Evolutionary conservation across 2,797 vertebrate genomes (phyloP).

Genomic region (Gouania willdenowi): DNA sequence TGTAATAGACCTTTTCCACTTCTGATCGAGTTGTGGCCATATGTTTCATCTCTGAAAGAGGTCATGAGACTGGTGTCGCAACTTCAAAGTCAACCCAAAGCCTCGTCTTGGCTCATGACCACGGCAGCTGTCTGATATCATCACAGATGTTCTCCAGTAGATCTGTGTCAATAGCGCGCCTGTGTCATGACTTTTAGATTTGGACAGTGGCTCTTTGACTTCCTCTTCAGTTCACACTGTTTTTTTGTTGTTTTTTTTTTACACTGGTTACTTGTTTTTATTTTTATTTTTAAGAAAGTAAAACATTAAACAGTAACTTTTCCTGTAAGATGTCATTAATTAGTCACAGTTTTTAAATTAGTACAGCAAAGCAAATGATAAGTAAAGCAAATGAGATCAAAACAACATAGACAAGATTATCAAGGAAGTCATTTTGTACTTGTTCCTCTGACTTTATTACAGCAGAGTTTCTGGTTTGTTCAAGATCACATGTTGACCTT

Average conservation of each 20-base stretch:
- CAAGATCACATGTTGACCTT: slow-evolving; percentile 25
- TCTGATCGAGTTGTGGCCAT: slow-evolving; percentile 48
- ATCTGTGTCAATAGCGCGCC: slow-evolving; percentile 54
- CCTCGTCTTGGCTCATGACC: slow-evolving; percentile 62
- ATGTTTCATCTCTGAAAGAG: slow-evolving; percentile 57
- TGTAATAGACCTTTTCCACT: slow-evolving; percentile 31
- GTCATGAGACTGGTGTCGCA: slow-evolving; percentile 70
- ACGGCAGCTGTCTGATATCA: slow-evolving; percentile 57
- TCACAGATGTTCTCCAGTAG: slow-evolving; percentile 61
- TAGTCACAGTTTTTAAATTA: no score
- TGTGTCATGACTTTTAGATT: slow-evolving; percentile 40
- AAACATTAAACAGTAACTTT: no score
- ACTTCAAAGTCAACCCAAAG: slow-evolving; percentile 72
- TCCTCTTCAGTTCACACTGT: slow-evolving; percentile 18
- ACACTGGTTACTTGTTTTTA: no score
- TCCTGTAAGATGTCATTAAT: no score
- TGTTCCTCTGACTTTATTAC: no score
- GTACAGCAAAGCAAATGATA: no score
- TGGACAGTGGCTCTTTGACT: slow-evolving; percentile 45
- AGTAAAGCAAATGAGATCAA: no score
- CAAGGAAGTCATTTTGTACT: no score
- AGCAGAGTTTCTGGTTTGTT: no score
- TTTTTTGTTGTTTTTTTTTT: no score
- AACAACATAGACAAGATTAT: no score
- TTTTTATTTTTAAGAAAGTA: no score